These are phyloP conservation scores for Brachionus calyciflorus DNA, from an alignment of 1,140 invertebrate species.

Conservation along the genomic window DNA sequence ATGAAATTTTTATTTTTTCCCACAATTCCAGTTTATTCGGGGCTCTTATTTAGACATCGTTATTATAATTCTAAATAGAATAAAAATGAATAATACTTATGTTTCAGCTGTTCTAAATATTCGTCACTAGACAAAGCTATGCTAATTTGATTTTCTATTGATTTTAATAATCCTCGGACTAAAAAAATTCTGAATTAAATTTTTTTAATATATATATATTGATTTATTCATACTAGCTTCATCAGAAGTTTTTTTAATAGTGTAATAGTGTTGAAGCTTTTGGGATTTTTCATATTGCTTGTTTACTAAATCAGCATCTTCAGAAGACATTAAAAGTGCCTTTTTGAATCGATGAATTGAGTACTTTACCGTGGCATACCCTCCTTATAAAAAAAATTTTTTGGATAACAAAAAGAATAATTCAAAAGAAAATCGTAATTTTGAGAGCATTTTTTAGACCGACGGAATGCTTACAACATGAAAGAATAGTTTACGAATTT, in stretches of 20 bases:
- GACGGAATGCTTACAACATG: too few species aligned
- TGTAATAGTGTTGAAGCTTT: neutral
- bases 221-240: conserved; percentile 5
- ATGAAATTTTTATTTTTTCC: conserved; percentile 35
- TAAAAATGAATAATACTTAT: neutral
- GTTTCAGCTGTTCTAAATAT: conserved; percentile 31
- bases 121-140: neutral
- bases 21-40: conserved; percentile 21
- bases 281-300: neutral
- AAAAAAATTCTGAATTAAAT: neutral
- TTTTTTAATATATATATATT: neutral
- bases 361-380: conserved; percentile 1
- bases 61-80: neutral
- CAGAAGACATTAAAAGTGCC: neutral
- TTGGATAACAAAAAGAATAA: too few species aligned
- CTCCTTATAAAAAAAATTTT: neutral
- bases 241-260: conserved; percentile 32
- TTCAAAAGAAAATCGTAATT: too few species aligned
- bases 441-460: too few species aligned
- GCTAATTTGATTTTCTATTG: conserved; percentile 5
- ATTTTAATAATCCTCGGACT: neutral
- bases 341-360: conserved; percentile 4
- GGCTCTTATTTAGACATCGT: neutral
- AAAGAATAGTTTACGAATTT: too few species aligned
- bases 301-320: neutral